Evolutionary conservation across 2,888 invertebrate genomes (phyloP).

Genomic region (Azorinus chamasolen): DNA sequence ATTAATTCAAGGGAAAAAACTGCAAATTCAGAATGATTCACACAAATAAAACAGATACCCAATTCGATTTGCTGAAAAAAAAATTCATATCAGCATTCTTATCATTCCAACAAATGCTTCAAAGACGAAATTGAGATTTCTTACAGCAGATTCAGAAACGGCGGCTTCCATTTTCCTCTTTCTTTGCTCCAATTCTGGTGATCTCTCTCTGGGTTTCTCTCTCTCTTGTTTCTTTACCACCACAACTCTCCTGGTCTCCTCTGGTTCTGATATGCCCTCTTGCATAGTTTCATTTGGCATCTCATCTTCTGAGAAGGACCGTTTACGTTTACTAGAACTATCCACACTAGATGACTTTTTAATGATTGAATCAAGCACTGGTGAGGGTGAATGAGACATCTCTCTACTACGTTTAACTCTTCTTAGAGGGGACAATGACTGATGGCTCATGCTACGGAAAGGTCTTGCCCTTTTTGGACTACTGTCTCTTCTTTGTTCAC

Average conservation of each 20-base stretch:
- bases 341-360: slow-evolving; percentile 33
- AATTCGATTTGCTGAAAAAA: too few relatives aligned
- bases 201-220: not conserved
- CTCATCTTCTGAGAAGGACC: slow-evolving; percentile 47
- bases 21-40: too few relatives aligned
- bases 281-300: slow-evolving; percentile 8
- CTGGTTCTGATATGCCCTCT: slow-evolving; percentile 11
- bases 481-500: slow-evolving; percentile 14
- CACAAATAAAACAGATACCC: too few relatives aligned
- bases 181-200: slow-evolving; percentile 3
- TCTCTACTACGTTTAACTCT: slow-evolving; percentile 4
- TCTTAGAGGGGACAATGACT: slow-evolving; percentile 21
- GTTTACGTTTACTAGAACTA: slow-evolving; percentile 32
- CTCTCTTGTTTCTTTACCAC: slow-evolving; percentile 38
- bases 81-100: too few relatives aligned
- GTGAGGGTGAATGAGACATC: slow-evolving; percentile 16
- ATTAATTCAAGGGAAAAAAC: too few relatives aligned
- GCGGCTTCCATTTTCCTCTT: slow-evolving; percentile 12
- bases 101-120: too few relatives aligned
- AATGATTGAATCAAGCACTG: slow-evolving; percentile 13
- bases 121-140: not conserved
- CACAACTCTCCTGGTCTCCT: slow-evolving; percentile 49
- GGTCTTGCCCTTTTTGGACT: slow-evolving; percentile 21
- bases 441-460: slow-evolving; percentile 7
- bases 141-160: slow-evolving; percentile 50